Base-by-base conservation (phyloP, 2,797 vertebrate genomes). In the Trachurus trachurus region DNA sequence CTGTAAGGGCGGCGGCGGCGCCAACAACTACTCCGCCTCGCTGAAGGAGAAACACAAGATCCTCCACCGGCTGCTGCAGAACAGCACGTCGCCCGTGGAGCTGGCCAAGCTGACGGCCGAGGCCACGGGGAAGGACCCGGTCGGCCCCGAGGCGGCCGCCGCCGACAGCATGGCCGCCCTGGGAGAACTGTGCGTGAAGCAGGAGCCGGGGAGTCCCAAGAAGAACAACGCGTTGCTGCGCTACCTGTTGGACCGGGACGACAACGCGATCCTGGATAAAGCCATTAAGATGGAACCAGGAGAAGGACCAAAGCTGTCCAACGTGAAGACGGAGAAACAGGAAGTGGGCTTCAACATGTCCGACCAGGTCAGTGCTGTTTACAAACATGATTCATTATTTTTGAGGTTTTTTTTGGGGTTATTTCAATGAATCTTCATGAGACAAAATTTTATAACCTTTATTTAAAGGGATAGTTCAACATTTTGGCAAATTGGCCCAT, bases 21-120 rank as follows among this genome's bases (percentile, higher is more conserved):
- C 75, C 1, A 88, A 86, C 76, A 86, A 85, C 80, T 97, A 98
- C 0, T 96, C 97, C 87, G 96, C 97, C 78, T 99, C 97, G 0
- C 94, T 99, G 85, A 99, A 99, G 94, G 98, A 99, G 94, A 99
- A 99, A 93, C 98, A 99, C 95, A 99, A 99, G 93, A 99, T 99
- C 87, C 97, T 99, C 93, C 98, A 99, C 95, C 95, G 97, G 92
- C 92, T 99, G 84, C 95, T 99, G 78, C 98, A 99, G 96, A 98
- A 98, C 94, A 98, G 98, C 93, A 96, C 97, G 61, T 99, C 98
- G 22, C 97, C 98, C 0, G 97, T 98, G 91, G 98, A 99, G 89
- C 77, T 99, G 90, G 97, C 97, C 72, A 98, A 98, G 92, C 94
- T 99, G 26, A 99, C 97, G 4, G 98, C 98, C 0, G 97, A 98